Conservation (phyloP, 2,113 vertebrate species). For the human region GRCh38 chr9:72467501-72468000, state of each 20-base stretch:
- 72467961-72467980: not conserved
- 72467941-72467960: not conserved
- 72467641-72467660: not conserved
- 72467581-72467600: not conserved
- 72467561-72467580: not conserved
- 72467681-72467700: not conserved
- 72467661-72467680: not conserved
- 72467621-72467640: not conserved
- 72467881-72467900: not conserved
- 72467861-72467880: not conserved
- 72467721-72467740: not conserved
- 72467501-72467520: not conserved
- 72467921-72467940: not conserved
- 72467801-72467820: slow-evolving; percentile 17
- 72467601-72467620: not conserved
- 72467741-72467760: not conserved
- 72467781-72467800: slow-evolving; percentile 35
- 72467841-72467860: not conserved
- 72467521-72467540: not conserved
- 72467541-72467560: not conserved
- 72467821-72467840: slow-evolving; percentile 40
- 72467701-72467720: not conserved
- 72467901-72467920: slow-evolving; percentile 15
- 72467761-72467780: not conserved
- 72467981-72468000: slow-evolving; percentile 42